Percentiles rank a stretch among this genome's conserved stretches.
Evolutionary conservation across 1,140 invertebrate species (phyloP).

Genomic region (Zaprionus ornatus): DNA sequence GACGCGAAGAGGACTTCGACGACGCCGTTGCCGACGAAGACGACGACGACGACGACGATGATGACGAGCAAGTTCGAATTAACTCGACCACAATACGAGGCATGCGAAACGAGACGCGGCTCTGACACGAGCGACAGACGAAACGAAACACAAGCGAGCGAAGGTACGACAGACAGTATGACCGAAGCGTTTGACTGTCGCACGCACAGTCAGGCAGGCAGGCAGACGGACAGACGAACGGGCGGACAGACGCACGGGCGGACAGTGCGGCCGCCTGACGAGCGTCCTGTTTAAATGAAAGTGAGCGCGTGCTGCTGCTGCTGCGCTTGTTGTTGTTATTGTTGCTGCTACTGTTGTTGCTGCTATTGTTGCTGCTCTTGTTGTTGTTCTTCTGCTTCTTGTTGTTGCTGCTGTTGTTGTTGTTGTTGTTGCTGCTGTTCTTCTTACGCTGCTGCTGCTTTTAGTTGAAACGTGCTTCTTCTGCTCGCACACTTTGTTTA

Average conservation of each 20-base stretch:
- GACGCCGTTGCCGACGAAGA: neutral
- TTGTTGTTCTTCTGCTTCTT: neutral
- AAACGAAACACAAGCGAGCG: neutral
- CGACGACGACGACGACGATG: constrained; percentile 21
- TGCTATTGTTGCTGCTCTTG: neutral
- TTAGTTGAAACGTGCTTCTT: neutral
- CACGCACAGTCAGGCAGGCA: no score
- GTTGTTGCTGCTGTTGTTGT: neutral
- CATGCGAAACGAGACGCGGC: constrained; percentile 34
- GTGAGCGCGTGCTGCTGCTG: constrained; percentile 28
- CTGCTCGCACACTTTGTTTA: neutral
- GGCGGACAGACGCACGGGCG: neutral
- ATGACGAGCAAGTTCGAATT: constrained; percentile 64
- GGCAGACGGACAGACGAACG: neutral
- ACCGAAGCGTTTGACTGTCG: no score
- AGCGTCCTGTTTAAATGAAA: constrained; percentile 43
- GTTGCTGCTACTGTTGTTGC: neutral
- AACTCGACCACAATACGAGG: constrained; percentile 73
- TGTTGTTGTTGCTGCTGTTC: neutral
- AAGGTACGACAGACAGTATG: no score
- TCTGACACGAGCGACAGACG: neutral
- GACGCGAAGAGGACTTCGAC: constrained; percentile 9
- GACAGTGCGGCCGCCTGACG: constrained; percentile 23
- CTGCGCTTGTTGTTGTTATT: neutral
- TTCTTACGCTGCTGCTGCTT: neutral